phyloP scores from a whole-genome alignment of 2,797 vertebrate species.

The Coreius guichenoti region DNA sequence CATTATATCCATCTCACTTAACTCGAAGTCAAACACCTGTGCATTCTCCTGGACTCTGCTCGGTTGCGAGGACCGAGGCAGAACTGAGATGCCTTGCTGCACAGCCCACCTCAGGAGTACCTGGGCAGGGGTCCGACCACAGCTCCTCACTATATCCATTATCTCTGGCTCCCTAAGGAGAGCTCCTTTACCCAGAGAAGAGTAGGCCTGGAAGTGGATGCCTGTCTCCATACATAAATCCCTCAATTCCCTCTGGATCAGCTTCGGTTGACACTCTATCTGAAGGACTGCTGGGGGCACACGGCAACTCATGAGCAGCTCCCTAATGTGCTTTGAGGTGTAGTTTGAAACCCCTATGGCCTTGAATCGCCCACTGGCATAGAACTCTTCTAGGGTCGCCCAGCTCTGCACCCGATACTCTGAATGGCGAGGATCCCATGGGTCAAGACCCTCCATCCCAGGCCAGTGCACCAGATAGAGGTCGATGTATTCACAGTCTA shows the following conservation, averaged over 20 bases:
- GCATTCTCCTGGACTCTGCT: constrained; percentile 64
- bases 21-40: constrained; percentile 64
- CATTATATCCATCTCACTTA: constrained; percentile 58
- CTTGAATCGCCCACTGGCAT: constrained; percentile 56
- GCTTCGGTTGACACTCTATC: constrained; percentile 68
- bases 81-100: constrained; percentile 67
- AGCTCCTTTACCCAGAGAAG: constrained; percentile 68
- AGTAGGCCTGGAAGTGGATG: constrained; percentile 73
- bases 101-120: constrained; percentile 72
- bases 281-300: constrained; percentile 69
- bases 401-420: constrained; percentile 63
- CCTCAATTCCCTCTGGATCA: constrained; percentile 64
- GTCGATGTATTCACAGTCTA: constrained; percentile 68
- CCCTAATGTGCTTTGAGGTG: constrained; percentile 62
- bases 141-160: constrained; percentile 44
- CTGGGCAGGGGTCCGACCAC: constrained; percentile 62
- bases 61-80: constrained; percentile 67
- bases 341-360: constrained; percentile 74
- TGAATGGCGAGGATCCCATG: constrained; percentile 60
- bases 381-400: constrained; percentile 64
- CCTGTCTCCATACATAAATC: constrained; percentile 57
- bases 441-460: constrained; percentile 63
- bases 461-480: constrained; percentile 75
- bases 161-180: constrained; percentile 62
- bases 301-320: constrained; percentile 58